Conservation (phyloP, 2,888 invertebrate genomes). For the Thecocarcelia acutangulata region DNA sequence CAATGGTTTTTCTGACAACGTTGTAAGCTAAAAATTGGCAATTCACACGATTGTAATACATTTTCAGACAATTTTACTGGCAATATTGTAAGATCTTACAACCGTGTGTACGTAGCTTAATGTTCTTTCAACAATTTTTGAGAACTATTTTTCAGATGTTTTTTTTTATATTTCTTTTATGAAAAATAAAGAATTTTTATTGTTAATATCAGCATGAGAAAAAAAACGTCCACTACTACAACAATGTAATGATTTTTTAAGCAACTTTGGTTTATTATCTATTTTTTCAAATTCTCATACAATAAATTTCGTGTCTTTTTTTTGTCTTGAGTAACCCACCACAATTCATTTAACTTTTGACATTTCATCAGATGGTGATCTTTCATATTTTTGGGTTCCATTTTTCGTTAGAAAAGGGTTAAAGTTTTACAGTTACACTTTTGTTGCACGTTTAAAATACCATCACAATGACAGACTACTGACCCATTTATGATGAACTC, state of each 20-base stretch:
- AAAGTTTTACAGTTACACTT: slow-evolving; percentile 13
- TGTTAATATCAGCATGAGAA: slow-evolving; percentile 4
- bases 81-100: too few relatives aligned
- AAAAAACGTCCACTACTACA: slow-evolving; percentile 17
- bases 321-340: slow-evolving; percentile 1
- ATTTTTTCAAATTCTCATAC: not conserved
- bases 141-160: too few relatives aligned
- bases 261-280: slow-evolving; percentile 7
- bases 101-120: too few relatives aligned
- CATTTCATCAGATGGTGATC: slow-evolving; percentile 42
- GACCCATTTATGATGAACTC: slow-evolving; percentile 34
- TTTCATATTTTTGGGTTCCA: not conserved
- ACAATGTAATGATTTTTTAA: slow-evolving; percentile 17
- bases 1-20: too few relatives aligned
- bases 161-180: not conserved
- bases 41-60: too few relatives aligned
- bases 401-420: slow-evolving; percentile 13
- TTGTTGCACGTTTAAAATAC: not conserved
- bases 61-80: too few relatives aligned
- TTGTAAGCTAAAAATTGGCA: too few relatives aligned
- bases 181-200: slow-evolving; percentile 1
- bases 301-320: not conserved
- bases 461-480: slow-evolving; percentile 40
- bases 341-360: slow-evolving; percentile 45
- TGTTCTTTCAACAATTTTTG: not conserved